Evolutionary conservation across 1,140 invertebrate genomes (phyloP).

Genomic region (Sminthurinus signatus): DNA sequence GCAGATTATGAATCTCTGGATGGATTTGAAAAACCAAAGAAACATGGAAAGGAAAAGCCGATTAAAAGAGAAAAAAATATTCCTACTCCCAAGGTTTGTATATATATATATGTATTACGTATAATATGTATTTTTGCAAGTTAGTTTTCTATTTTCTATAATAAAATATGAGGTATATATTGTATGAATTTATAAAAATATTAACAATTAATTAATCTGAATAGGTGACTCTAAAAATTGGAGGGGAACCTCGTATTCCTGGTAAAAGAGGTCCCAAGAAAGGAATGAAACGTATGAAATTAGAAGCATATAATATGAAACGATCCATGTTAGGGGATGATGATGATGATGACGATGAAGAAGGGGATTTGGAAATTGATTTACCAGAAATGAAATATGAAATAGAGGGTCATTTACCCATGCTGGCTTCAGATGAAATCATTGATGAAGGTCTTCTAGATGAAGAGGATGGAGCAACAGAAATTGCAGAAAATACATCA

Average conservation of each 20-base stretch:
- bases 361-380: conserved; percentile 37
- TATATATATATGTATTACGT: not conserved
- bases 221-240: conserved; percentile 25
- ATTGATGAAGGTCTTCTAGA: conserved; percentile 23
- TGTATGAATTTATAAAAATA: too few species aligned
- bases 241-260: not conserved
- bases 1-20: conserved; percentile 35
- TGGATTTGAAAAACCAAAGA: conserved; percentile 26
- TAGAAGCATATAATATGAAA: not conserved
- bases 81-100: conserved; percentile 10
- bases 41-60: conserved; percentile 11
- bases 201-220: not conserved
- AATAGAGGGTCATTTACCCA: conserved; percentile 26
- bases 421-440: conserved; percentile 34
- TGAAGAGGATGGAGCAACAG: conserved; percentile 25
- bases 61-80: conserved; percentile 15
- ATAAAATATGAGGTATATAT: too few species aligned
- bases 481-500: conserved; percentile 4
- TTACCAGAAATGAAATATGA: conserved; percentile 29
- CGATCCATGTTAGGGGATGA: conserved; percentile 2
- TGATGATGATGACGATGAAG: conserved; percentile 17
- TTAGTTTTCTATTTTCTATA: not conserved
- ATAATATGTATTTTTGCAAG: not conserved
- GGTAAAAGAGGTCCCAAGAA: conserved; percentile 6
- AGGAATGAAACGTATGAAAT: conserved; percentile 7